These are phyloP conservation scores for Triplophysa yarkandensis DNA, from an alignment of 2,797 vertebrate species.

Conservation along the genomic window DNA sequence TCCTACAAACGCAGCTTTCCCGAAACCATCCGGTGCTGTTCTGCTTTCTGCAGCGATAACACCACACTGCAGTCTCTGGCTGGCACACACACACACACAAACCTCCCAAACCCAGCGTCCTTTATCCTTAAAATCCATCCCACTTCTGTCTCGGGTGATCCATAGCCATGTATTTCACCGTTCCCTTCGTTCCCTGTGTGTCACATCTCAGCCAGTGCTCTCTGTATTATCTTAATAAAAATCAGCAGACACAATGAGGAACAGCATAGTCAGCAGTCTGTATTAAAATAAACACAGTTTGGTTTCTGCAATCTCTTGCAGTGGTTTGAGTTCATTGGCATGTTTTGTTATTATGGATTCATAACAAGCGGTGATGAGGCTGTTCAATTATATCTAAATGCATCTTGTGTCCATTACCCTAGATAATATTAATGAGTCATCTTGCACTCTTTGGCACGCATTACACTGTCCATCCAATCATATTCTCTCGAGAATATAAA, in stretches of 20 bases:
- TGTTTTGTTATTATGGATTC: background rate
- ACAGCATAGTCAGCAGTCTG: constrained; percentile 55
- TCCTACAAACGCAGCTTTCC: constrained; percentile 54
- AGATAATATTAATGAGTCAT: background rate
- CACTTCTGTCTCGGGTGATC: constrained; percentile 41
- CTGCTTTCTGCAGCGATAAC: constrained; percentile 25
- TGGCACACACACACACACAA: constrained; percentile 39
- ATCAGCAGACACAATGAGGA: constrained; percentile 63
- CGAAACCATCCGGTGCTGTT: constrained; percentile 41
- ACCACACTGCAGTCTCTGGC: constrained; percentile 50
- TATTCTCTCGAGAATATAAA: background rate
- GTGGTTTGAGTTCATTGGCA: background rate
- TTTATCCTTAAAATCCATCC: constrained; percentile 48
- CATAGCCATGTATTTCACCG: constrained; percentile 52
- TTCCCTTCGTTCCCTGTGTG: background rate
- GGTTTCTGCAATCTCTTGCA: constrained; percentile 6
- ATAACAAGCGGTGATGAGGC: background rate
- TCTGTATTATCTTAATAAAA: constrained; percentile 54
- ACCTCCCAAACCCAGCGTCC: constrained; percentile 32
- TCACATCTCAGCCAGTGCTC: constrained; percentile 27
- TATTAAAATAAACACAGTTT: constrained; percentile 26
- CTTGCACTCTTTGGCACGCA: background rate
- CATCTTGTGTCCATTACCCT: no score
- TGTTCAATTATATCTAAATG: background rate
- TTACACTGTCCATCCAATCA: background rate